Evolutionary conservation across 2,113 vertebrate genomes (phyloP).

Genomic region (Numida meleagris): DNA sequence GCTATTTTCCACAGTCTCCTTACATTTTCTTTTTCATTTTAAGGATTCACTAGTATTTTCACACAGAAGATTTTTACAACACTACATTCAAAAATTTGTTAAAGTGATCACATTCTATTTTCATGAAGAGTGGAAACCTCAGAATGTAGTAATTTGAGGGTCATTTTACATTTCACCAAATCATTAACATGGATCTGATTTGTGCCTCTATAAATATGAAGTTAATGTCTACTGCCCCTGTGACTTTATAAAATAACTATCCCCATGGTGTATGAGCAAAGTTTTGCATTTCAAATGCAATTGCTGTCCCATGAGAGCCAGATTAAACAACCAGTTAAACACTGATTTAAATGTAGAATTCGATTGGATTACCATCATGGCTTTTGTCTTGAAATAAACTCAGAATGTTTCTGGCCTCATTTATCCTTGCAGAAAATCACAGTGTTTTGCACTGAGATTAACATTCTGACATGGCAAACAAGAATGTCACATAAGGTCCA

Average conservation of each 20-base stretch:
- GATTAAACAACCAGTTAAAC: constrained; percentile 42
- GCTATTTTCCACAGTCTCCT: not conserved
- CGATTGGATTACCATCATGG: constrained; percentile 31
- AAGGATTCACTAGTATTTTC: not conserved
- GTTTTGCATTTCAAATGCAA: constrained; percentile 51
- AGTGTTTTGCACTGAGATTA: constrained; percentile 65
- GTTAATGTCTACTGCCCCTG: not conserved
- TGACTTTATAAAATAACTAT: not conserved
- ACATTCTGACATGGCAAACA: constrained; percentile 60
- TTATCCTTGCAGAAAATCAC: constrained; percentile 69
- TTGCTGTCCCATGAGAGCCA: constrained; percentile 4
- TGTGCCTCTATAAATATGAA: not conserved
- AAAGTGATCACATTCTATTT: not conserved
- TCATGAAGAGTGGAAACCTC: not conserved
- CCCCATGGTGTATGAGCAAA: not conserved
- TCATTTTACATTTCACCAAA: not conserved
- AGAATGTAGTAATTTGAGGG: not conserved
- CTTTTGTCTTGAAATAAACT: constrained; percentile 60
- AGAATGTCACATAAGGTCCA: constrained; percentile 49
- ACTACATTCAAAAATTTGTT: not conserved
- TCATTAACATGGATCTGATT: not conserved
- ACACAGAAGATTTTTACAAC: not conserved
- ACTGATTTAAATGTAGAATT: constrained; percentile 48
- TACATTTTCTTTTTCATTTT: not conserved
- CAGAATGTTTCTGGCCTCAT: constrained; percentile 62